Evolutionary conservation across 2,113 vertebrate genomes (phyloP).

Genomic region (Papio anubis): DNA sequence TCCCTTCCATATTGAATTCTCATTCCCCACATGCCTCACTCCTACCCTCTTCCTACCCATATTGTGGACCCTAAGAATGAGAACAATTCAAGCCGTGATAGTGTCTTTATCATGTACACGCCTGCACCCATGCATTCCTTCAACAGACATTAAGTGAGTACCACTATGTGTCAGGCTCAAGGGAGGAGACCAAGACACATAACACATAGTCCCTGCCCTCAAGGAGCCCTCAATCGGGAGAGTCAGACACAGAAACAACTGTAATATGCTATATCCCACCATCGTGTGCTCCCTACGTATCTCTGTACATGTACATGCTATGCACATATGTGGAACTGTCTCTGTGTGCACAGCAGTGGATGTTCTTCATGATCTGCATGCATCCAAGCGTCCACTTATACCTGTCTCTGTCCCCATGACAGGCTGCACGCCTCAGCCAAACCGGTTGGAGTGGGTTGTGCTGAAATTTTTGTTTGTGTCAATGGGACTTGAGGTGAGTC

Average conservation of each 20-base stretch:
- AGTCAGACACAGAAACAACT: background rate
- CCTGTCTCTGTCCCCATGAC: constrained; percentile 19
- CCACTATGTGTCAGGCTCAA: background rate
- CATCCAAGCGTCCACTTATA: background rate
- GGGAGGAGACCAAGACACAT: background rate
- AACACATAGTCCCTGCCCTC: background rate
- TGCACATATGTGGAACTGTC: background rate
- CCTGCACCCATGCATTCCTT: background rate
- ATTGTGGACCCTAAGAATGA: constrained; percentile 22
- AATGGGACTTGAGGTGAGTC: constrained; percentile 71
- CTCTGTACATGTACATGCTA: background rate
- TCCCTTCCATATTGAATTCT: background rate
- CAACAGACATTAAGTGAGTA: background rate
- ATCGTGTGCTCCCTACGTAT: accelerated
- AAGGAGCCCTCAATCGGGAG: background rate
- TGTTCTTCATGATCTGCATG: background rate
- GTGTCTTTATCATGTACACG: background rate
- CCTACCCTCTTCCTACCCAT: background rate
- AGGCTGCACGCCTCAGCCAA: constrained; percentile 65
- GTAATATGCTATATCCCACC: no score
- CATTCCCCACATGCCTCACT: background rate
- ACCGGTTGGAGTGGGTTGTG: constrained; percentile 74
- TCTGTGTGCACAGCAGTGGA: background rate
- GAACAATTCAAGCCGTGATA: background rate
- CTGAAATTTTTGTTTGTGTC: constrained; percentile 77